phyloP scores from a whole-genome alignment of 2,888 invertebrate genomes.

The Lochmaea capreae region DNA sequence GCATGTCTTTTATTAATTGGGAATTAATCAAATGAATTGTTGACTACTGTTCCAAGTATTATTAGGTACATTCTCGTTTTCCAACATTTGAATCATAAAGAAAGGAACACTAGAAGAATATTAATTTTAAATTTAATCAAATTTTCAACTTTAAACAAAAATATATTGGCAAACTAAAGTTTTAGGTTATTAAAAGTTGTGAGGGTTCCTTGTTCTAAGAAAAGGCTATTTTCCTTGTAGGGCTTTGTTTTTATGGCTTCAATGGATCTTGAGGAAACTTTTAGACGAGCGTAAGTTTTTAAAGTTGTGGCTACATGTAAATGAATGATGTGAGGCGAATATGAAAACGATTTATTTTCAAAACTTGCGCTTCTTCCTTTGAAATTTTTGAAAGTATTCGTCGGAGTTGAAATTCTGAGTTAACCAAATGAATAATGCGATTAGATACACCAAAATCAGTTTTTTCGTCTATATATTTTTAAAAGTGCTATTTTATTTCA shows the following conservation, averaged over 20 bases:
- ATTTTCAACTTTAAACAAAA: slow-evolving; percentile 24
- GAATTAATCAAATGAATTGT: too few species aligned
- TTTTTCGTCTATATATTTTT: background rate
- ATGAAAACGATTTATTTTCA: slow-evolving; percentile 18
- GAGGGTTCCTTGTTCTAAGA: slow-evolving; percentile 18
- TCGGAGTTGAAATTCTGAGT: background rate
- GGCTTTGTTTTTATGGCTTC: slow-evolving; percentile 35
- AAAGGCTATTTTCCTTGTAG: slow-evolving; percentile 29
- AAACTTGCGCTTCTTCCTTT: slow-evolving; percentile 1
- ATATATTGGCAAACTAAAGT: slow-evolving; percentile 36
- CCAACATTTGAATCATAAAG: slow-evolving; percentile 3
- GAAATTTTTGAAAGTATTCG: background rate
- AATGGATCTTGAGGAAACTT: slow-evolving; percentile 32
- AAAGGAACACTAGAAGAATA: slow-evolving; percentile 20
- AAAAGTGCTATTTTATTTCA: too few species aligned
- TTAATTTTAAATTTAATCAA: slow-evolving; percentile 33
- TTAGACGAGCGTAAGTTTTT: slow-evolving; percentile 33
- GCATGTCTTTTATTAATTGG: too few species aligned
- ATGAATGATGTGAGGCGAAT: slow-evolving; percentile 34
- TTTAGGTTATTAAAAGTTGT: slow-evolving; percentile 38
- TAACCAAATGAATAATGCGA: background rate
- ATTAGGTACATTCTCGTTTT: background rate
- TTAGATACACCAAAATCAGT: background rate
- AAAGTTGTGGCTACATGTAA: slow-evolving; percentile 35
- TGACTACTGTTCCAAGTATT: too few species aligned